These are phyloP conservation scores for Bolborhynchus lineola DNA, from an alignment of 2,113 vertebrate genomes.

Conservation along the genomic window DNA sequence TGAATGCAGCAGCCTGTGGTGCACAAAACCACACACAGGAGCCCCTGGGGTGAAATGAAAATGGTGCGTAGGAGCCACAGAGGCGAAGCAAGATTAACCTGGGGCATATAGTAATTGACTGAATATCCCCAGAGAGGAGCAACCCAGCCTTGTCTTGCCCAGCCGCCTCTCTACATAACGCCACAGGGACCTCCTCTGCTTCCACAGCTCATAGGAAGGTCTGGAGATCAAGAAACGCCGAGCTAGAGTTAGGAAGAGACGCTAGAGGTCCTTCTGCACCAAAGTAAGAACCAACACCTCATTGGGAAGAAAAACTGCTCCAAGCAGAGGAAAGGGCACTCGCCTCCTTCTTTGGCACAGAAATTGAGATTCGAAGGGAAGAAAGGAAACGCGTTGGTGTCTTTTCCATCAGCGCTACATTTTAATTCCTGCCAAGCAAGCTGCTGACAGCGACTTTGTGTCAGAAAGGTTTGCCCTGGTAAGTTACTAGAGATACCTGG, in stretches of 20 bases:
- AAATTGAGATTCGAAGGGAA: not conserved
- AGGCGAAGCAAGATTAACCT: not conserved
- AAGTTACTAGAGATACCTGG: not conserved
- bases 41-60: not conserved
- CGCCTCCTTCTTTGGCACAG: not conserved
- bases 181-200: not conserved
- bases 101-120: not conserved
- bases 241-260: not conserved
- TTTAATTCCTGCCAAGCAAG: not conserved
- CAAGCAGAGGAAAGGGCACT: not conserved
- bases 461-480: not conserved
- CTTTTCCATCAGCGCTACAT: not conserved
- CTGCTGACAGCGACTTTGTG: not conserved
- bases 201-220: not conserved
- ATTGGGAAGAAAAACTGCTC: not conserved
- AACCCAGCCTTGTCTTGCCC: not conserved
- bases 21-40: not conserved
- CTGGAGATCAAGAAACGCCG: not conserved
- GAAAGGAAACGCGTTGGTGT: fast-evolving
- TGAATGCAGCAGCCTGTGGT: not conserved
- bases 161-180: fast-evolving
- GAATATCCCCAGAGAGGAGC: not conserved
- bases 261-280: constrained; percentile 29
- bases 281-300: not conserved
- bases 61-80: fast-evolving